These are phyloP conservation scores for Dicroscelio sp. DNA, from an alignment of 2,888 invertebrate genomes.

Conservation along the genomic window DNA sequence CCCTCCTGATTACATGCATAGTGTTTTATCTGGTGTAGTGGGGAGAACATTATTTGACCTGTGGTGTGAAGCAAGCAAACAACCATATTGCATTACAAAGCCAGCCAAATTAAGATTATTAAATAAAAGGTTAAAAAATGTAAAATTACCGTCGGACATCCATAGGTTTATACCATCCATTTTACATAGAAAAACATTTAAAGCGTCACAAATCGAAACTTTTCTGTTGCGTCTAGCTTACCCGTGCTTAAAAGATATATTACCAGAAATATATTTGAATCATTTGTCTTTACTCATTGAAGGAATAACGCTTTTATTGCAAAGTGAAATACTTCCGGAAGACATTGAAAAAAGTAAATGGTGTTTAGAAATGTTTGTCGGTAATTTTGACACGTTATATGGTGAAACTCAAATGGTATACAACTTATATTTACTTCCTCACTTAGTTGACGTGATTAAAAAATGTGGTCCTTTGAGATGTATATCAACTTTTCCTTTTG, in stretches of 20 bases:
- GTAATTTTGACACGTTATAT: slow-evolving; percentile 12
- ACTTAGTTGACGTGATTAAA: slow-evolving; percentile 23
- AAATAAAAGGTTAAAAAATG: not conserved
- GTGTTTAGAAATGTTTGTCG: not conserved
- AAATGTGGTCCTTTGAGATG: slow-evolving; percentile 33
- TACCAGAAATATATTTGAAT: not conserved
- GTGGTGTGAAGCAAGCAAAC: slow-evolving; percentile 4
- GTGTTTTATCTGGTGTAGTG: too few species aligned
- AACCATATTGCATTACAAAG: not conserved
- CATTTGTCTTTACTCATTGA: not conserved
- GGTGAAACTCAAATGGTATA: not conserved
- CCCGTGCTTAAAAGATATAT: not conserved
- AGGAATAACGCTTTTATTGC: not conserved
- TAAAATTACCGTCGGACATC: slow-evolving; percentile 9
- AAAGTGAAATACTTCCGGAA: not conserved
- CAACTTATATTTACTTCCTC: slow-evolving; percentile 24
- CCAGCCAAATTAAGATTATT: not conserved
- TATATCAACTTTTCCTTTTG: slow-evolving; percentile 24
- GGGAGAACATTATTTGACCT: slow-evolving; percentile 20
- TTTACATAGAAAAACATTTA: not conserved
- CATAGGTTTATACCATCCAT: not conserved
- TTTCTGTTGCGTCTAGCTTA: not conserved
- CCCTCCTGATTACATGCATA: slow-evolving; percentile 38
- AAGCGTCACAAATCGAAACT: not conserved
- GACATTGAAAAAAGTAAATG: slow-evolving; percentile 15